These are phyloP conservation scores for Lordiphosa fenestrarum DNA, from an alignment of 2,888 invertebrate species.

Conservation along the genomic window DNA sequence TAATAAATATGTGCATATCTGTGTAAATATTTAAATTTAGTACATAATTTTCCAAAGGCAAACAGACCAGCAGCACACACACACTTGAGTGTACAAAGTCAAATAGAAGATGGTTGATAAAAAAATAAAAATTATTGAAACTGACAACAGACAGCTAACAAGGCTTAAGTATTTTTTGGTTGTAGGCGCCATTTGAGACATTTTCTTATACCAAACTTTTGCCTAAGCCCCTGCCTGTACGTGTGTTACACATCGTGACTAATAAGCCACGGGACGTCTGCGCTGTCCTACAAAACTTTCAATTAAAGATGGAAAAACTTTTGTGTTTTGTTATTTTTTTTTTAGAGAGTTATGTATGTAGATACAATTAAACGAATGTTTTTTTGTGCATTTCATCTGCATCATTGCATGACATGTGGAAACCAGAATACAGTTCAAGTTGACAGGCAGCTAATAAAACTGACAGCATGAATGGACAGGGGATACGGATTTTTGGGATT, in stretches of 20 bases:
- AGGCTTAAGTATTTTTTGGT: constrained; percentile 18
- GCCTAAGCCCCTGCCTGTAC: background rate
- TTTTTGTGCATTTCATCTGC: constrained; percentile 69
- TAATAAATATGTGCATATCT: constrained; percentile 40
- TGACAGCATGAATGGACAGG: constrained; percentile 78
- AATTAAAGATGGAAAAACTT: constrained; percentile 61
- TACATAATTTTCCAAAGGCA: constrained; percentile 36
- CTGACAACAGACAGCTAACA: constrained; percentile 40
- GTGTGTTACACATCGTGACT: constrained; percentile 60
- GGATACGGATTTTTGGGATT: constrained; percentile 61
- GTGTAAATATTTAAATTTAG: constrained; percentile 66
- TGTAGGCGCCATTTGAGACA: constrained; percentile 42
- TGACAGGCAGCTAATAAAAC: constrained; percentile 74
- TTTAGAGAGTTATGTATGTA: constrained; percentile 20
- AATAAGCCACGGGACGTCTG: constrained; percentile 77
- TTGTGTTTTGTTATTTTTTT: constrained; percentile 8
- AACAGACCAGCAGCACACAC: constrained; percentile 27
- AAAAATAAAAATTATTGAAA: constrained; percentile 39
- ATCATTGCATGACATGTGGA: constrained; percentile 70
- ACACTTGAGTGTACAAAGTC: constrained; percentile 28
- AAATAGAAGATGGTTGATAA: constrained; percentile 47
- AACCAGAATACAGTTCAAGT: constrained; percentile 52
- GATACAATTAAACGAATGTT: constrained; percentile 32
- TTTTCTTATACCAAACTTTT: constrained; percentile 6
- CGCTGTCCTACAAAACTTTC: constrained; percentile 53